These are phyloP conservation scores for Hormaphis cornu DNA, from an alignment of 1,140 invertebrate genomes.

Conservation along the genomic window DNA sequence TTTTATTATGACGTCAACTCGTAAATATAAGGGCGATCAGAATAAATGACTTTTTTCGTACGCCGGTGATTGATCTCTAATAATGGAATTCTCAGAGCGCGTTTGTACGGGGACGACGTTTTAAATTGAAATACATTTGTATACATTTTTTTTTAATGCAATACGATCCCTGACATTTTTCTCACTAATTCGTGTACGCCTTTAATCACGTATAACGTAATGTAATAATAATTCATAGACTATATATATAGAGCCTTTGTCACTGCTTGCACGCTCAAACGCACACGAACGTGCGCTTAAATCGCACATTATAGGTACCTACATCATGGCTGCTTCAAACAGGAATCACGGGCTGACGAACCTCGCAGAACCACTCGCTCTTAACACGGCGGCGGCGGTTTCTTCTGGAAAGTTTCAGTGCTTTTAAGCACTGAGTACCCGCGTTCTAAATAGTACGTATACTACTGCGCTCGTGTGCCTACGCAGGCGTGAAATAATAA, in stretches of 20 bases:
- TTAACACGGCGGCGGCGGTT: too few relatives aligned
- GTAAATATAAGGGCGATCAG: too few relatives aligned
- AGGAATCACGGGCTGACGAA: constrained; percentile 15
- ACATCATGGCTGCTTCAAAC: neutral
- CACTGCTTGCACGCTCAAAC: neutral
- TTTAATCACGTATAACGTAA: neutral
- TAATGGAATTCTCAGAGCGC: too few relatives aligned
- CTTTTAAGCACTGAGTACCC: constrained; percentile 3
- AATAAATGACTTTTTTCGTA: too few relatives aligned
- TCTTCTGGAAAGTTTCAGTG: neutral
- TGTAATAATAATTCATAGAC: too few relatives aligned
- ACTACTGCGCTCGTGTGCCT: too few relatives aligned
- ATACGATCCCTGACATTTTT: neutral
- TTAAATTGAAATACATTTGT: neutral
- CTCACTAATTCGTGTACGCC: neutral
- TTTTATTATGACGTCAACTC: too few relatives aligned
- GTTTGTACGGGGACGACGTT: neutral
- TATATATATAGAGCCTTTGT: too few relatives aligned
- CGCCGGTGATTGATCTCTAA: too few relatives aligned
- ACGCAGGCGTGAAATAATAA: too few relatives aligned
- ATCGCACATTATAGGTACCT: neutral
- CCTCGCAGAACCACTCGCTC: neutral
- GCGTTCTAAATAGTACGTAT: neutral
- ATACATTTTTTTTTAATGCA: neutral
- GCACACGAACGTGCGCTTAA: neutral